Conservation (phyloP, 1,140 invertebrate species). For the Lasaia peninsularis region DNA sequence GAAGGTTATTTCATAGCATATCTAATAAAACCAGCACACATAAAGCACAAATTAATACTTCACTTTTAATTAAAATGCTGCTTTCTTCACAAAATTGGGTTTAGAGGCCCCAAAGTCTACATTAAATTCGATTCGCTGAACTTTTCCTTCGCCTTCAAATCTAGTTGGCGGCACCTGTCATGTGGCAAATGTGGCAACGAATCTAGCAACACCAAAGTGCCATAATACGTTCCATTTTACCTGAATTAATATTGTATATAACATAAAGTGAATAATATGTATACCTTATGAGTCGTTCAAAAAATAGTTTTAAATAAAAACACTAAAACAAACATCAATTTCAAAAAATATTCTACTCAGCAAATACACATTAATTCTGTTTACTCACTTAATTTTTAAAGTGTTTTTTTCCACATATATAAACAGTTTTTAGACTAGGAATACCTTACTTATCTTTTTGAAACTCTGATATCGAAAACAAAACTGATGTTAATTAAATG, state of each 20-base stretch:
- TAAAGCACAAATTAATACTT: conserved; percentile 53
- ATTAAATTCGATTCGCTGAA: conserved; percentile 52
- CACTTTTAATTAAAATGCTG: conserved; percentile 58
- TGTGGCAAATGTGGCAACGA: conserved; percentile 17
- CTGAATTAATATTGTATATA: too few species aligned
- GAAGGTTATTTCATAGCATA: conserved; percentile 54
- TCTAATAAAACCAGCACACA: conserved; percentile 35
- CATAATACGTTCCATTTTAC: not conserved
- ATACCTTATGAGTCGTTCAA: too few species aligned
- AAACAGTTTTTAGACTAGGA: too few species aligned
- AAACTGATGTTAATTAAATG: too few species aligned
- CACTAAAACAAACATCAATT: too few species aligned
- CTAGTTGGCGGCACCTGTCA: conserved; percentile 62
- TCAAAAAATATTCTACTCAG: too few species aligned
- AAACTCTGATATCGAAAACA: too few species aligned
- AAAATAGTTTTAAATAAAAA: not conserved
- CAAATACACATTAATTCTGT: too few species aligned
- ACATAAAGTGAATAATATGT: too few species aligned
- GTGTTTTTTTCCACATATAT: too few species aligned
- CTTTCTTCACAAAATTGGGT: conserved; percentile 35
- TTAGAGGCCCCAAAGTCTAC: conserved; percentile 58
- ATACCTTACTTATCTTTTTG: too few species aligned
- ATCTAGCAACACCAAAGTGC: conserved; percentile 8
- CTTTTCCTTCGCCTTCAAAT: conserved; percentile 37
- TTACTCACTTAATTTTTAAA: too few species aligned